Evolutionary conservation across 2,888 invertebrate genomes (phyloP), one percentile per base, ranked within the genome.

Genomic region (Danaus chrysippus): DNA sequence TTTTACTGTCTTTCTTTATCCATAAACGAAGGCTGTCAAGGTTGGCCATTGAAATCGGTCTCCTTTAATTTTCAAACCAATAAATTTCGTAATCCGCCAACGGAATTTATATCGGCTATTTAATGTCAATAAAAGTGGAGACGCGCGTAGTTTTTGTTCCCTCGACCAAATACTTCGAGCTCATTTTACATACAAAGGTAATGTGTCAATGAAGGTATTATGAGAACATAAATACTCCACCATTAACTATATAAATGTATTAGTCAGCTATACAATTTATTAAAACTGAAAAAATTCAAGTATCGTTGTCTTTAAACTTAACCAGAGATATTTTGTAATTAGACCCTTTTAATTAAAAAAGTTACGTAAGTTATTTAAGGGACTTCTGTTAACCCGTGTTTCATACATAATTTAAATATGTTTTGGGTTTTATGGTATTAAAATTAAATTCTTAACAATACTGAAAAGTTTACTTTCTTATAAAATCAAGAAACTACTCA

Each of bases 1-100:
- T 83, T 82, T 83, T 82, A 76, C 66, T 69, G 74, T 75, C 73
- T 73, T 74, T 71, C 75, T 76, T 81, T 81, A 78, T 74, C 84
- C 82, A 82, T 84, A 86, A 82, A 81, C 79, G 86, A 81, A 82
- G 76, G 76, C 81, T 84, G 87, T 87, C 88, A 86, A 73, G 77
- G 73, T 77, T 80, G 79, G 75, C 87, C 86, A 88, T 89, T 89
- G 88, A 89, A 88, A 86, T 87, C 89, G 89, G 89, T 83, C 85
- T 84, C 87, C 77, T 89, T 90, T 88, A 89, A 88, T 89, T 90
- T 88, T 86, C 83, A 90, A 82, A 79, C 83, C 84, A 87, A 88
- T 90, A 88, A 89, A 90, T 88, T 86, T 87, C 77, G 87, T 86
- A 88, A 90, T 88, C 86, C 85, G 87, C 88, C 89, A 87, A 78